Conservation (phyloP, 1,140 invertebrate species). For the Archegozetes longisetosus region DNA sequence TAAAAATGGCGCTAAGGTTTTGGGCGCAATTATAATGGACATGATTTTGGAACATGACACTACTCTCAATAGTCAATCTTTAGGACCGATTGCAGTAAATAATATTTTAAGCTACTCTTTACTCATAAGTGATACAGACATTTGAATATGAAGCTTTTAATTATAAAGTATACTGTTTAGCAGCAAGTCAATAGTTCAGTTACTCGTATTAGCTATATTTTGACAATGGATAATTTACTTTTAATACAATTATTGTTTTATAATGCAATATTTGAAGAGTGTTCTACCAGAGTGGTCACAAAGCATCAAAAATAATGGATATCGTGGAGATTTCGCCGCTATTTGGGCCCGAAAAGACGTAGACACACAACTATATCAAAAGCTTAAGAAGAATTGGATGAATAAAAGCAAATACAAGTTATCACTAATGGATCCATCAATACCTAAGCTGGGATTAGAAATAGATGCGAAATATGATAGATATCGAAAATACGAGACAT, state of each 20-base stretch:
- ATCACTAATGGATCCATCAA: constrained; percentile 13
- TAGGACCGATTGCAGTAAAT: background rate
- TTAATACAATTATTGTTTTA: too few species aligned
- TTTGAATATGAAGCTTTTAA: too few species aligned
- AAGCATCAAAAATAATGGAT: constrained; percentile 22
- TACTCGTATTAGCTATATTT: too few species aligned
- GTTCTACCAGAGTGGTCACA: constrained; percentile 22
- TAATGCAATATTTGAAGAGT: too few species aligned
- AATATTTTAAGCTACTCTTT: too few species aligned
- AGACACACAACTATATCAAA: constrained; percentile 24
- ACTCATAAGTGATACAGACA: too few species aligned
- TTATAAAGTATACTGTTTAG: too few species aligned
- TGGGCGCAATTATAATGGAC: constrained; percentile 33
- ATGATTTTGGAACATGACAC: constrained; percentile 32
- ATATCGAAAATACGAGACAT: constrained; percentile 23
- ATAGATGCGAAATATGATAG: background rate
- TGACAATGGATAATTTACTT: too few species aligned
- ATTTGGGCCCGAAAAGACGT: constrained; percentile 26
- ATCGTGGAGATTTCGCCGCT: constrained; percentile 29
- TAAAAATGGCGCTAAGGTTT: constrained; percentile 20
- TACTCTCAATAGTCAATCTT: constrained; percentile 24
- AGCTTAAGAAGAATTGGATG: constrained; percentile 21
- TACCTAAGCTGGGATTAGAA: constrained; percentile 1
- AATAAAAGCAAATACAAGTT: constrained; percentile 21
- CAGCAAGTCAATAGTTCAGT: too few species aligned